phyloP scores from a whole-genome alignment of 2,113 vertebrate species.

The Anser cygnoides region DNA sequence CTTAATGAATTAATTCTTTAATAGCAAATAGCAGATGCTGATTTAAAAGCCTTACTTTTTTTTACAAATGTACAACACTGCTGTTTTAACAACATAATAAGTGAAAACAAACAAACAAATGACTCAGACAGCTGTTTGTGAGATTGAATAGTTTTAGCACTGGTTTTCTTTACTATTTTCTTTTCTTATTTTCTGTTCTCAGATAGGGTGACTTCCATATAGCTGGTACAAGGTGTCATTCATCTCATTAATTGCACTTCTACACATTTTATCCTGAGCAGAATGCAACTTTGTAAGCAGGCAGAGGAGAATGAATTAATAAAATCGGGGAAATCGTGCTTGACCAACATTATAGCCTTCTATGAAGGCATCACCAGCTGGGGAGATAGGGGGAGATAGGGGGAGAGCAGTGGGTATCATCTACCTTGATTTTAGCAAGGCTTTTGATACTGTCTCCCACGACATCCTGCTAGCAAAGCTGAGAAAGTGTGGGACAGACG shows the following conservation, averaged over 20 bases:
- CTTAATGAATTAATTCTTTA: background rate
- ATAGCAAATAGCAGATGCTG: background rate
- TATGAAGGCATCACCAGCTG: no score
- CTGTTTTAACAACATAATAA: background rate
- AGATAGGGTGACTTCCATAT: background rate
- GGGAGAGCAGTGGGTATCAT: no score
- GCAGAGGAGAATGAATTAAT: background rate
- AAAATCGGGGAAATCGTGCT: no score
- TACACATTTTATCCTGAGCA: background rate
- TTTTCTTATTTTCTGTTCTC: background rate
- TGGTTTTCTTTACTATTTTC: background rate
- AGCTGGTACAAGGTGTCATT: background rate
- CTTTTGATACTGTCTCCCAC: no score
- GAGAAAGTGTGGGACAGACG: no score
- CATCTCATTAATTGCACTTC: background rate
- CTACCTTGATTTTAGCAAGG: no score
- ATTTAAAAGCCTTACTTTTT: background rate
- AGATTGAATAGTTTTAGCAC: background rate
- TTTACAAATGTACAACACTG: background rate
- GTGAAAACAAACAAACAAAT: background rate
- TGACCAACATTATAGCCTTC: no score
- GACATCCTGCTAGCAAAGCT: no score
- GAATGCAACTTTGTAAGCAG: background rate
- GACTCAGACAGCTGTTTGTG: background rate
- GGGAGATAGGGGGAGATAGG: no score